Base-by-base conservation (phyloP, 2,888 invertebrate genomes). In the Nomada ruficornis region DNA sequence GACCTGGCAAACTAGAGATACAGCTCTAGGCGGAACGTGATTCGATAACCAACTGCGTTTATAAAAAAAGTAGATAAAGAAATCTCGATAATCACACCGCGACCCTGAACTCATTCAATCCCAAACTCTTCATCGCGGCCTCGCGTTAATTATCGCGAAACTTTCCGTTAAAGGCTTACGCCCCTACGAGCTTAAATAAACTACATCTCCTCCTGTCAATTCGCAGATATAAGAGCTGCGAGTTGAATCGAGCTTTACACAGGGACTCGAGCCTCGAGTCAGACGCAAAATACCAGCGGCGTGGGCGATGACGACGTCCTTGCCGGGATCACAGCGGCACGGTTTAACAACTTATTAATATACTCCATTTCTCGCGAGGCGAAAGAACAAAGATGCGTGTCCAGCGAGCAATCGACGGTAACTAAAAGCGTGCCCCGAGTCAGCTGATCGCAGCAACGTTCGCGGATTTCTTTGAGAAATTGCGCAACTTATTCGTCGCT, bases 291-390 rank as follows among this genome's bases (percentile, higher is more conserved):
- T 88, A 90, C 88, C 88, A 77, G 82, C 29, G 77, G 83, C 65
- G 86, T 86, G 63, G 88, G 85, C 72, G 90, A 87, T 5, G 69
- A 36, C 26, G 80, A 73, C 50, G 90, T 84, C 52, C 84, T 84
- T 62, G 82, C 47, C n/a, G 85, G 75, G 57, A 78, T 87, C 15
- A 84, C 78, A 9, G 82, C 83, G 55, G 85, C 63, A 36, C 91
- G 90, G 77, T 91, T 86, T 59, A 92, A 78, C 44, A 92, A 82
- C 65, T 89, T 90, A 87, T 91, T 91, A 76, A 92, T 91, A 75
- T 90, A 92, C 47, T 92, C 91, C 91, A 92, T 92, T 50, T 23
- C 23, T 68, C 23, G 18, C 54, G 50, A 36, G n/a, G 10, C 13
- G n/a, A 26, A n/a, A 11, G 23, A 26, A 50, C 13, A 50, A 55